Evolutionary conservation across 2,797 vertebrate genomes (phyloP), one percentile per base, ranked within the genome.

Genomic region (Oryzias sinensis): DNA sequence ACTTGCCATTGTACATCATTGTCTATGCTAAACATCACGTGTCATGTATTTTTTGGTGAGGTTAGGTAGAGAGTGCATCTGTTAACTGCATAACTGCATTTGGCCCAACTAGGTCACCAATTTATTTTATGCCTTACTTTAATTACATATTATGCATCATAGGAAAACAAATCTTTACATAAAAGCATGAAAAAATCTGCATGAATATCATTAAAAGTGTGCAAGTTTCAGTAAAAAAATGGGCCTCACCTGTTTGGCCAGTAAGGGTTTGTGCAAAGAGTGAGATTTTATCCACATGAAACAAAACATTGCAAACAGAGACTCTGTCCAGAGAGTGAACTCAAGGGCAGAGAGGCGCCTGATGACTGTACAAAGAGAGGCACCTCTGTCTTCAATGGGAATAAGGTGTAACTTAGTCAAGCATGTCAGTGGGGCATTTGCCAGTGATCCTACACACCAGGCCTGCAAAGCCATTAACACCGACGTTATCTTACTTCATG

Each of bases 351-450:
- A 37, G 33, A 37, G 33, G 33, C 33, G 9, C 33, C 33, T 37
- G 33, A 11, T 37, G 33, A 37, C 33, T 37, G 9, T 11, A 37
- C 11, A 37, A 37, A 37, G 55, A 77, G 69, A 81, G 50, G 50
- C 59, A 48, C 58, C 68, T 56, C 58, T 78, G 65, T 80, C 71
- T 80, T 81, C 55, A 13, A 68, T 47, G 16, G 17, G 80, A 68
- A 77, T 75, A 68, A 76, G 48, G 64, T 82, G 85, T 68, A 86
- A 88, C 76, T 59, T 49, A 80, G 70, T 85, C 76, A 72, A 50
- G 69, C 58, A 29, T 74, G 33, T 62, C 70, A 71, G 56, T 49
- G 29, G 73, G 56, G 57, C 66, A 15, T 74, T 76, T 65, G 73
- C 76, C 72, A 18, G 51, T 73, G 71, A 56, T 66, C 65, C 33